Base-by-base conservation (phyloP, 2,113 vertebrate species). In the Carlito syrichta region DNA sequence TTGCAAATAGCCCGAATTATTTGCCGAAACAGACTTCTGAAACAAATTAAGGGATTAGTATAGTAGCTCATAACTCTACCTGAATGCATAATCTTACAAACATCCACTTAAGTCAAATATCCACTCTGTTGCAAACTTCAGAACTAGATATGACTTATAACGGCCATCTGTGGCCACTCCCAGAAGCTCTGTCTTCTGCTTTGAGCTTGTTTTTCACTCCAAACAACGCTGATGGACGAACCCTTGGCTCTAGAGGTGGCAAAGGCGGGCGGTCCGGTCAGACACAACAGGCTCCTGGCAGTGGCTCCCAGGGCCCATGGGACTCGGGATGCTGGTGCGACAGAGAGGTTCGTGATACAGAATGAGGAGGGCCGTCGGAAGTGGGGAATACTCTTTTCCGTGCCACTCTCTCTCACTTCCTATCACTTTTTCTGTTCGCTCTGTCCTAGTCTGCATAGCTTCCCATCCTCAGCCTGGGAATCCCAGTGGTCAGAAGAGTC, bases 21-120 rank as follows among this genome's bases (percentile, higher is more conserved):
- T 71, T 77, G 54, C 56, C 38, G 60, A 96, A 93, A 69, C 38
- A 73, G 43, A 66, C 30, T 79, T 79, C 79, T 60, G 69, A 95
- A 83, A 89, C 30, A 76, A 71, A 54, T 79, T 73, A 27, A n/a
- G 19, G 50, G 16, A 83, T 62, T 43, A 16, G 4, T 22, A 56
- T 43, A 16, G 4, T 22, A 56, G 6, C 16, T 91, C 58, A 23
- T 23, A n/a, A 74, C 68, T 86, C 6, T 74, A 23, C 66, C 68
- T 10, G 86, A 93, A 74, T 63, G 23, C 16, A 76, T 7, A 56
- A 63, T 45, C 38, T 73, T 19, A 38, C 58, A 4, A 48, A 62
- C 81, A 74, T 19, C 40, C 35, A 45, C 71, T 63, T 3, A 40
- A 52, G 43, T 40, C 32, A 35, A 81, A 68, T 48, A 52, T 38